These are phyloP conservation scores for Psittacula cyanocephala DNA, from an alignment of 2,113 vertebrate genomes.

Conservation along the genomic window DNA sequence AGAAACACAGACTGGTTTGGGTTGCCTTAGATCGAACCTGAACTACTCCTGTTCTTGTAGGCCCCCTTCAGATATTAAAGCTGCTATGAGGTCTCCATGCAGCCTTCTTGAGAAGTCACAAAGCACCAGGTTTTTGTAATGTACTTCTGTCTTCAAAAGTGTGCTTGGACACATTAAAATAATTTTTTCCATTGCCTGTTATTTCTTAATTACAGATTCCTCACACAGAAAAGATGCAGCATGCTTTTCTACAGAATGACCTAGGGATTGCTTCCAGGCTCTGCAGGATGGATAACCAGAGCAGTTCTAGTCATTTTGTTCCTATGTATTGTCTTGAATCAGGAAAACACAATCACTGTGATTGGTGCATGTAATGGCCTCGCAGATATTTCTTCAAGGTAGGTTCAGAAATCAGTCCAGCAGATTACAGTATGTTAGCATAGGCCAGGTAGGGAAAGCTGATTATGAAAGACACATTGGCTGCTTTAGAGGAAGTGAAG, in stretches of 20 bases:
- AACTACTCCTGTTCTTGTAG: no score
- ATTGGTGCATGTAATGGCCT: background rate
- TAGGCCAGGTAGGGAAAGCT: background rate
- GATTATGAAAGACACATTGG: background rate
- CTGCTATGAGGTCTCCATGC: no score
- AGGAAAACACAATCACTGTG: background rate
- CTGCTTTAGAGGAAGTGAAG: background rate
- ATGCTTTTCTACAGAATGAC: background rate
- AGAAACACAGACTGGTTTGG: no score
- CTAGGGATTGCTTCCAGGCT: background rate
- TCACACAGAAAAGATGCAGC: accelerated
- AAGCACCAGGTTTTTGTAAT: background rate
- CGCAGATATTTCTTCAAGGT: background rate
- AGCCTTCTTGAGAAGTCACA: background rate
- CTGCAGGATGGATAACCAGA: background rate
- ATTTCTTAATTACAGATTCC: background rate
- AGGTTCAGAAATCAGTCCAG: background rate
- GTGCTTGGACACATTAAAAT: background rate
- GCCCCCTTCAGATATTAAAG: no score
- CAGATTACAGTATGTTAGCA: background rate
- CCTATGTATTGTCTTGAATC: background rate
- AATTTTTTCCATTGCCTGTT: background rate
- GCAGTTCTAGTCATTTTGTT: background rate
- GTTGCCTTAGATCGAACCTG: no score
- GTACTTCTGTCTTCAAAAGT: background rate